Base-by-base conservation (phyloP, 1,140 invertebrate genomes). In the Psilanteris sp. region DNA sequence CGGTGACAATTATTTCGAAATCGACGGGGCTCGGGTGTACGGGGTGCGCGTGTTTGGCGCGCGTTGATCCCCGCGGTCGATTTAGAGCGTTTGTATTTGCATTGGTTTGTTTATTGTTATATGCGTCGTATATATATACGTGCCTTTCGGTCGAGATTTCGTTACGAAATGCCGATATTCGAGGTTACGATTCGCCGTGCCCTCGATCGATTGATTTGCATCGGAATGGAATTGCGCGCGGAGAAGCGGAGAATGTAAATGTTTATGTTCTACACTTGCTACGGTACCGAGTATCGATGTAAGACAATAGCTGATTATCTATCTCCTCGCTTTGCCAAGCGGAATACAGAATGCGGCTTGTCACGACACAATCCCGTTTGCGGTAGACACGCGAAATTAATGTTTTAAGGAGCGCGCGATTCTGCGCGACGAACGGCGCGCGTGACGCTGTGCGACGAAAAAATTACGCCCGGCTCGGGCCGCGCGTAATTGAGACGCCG, bases 251-350 rank as follows among this genome's bases (percentile, higher is more conserved):
- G 46, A 67, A 80, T 78, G 77, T 67, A 79, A 79, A 81, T 78
- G 67, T 71, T 64, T 67, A 73, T 73, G 71, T 67, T 70, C 37
- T 55, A 54, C 48, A 39, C 68, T 72, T 68, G 59, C 75, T 34
- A 31, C 36, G 48, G 48, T 67, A 54, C 43, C 75, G 37, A 71
- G 50, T 79, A 78, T 82, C 78, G 78, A 79, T 83, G 79, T 83
- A 83, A 85, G 81, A 86, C 83, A 86, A 85, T 86, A 74, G 79
- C 71, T 80, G 82, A 85, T 85, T 85, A 86, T 83, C 83, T 82
- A 82, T 80, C 75, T 75, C 46, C 62, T 50, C 77, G 66, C 77
- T 78, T 79, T 81, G 79, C 83, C n/a, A 83, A 80, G 79, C 61
- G 26, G 39, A 43, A 32, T 61, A 68, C 43, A 74, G 73, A 81